phyloP scores from a whole-genome alignment of 2,888 invertebrate species.

The Cataglyphis cursor region DNA sequence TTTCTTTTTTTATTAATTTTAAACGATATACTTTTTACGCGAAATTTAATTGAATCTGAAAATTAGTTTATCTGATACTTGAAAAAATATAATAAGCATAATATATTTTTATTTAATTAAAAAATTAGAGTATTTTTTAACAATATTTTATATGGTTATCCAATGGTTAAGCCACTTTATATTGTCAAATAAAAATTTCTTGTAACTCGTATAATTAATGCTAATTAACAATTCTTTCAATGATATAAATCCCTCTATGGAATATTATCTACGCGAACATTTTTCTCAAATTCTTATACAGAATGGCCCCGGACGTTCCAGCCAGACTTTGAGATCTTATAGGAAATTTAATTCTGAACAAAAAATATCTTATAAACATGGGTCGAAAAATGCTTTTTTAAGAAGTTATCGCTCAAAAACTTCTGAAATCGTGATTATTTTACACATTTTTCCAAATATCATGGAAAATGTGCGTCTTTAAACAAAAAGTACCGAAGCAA shows the following conservation, averaged over 20 bases:
- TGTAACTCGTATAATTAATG: not conserved
- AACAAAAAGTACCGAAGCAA: too few species aligned
- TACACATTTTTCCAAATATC: too few species aligned
- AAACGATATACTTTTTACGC: slow-evolving; percentile 13
- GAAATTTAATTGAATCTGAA: not conserved
- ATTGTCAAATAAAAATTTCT: not conserved
- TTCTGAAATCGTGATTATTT: too few species aligned
- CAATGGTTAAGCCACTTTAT: not conserved
- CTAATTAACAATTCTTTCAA: not conserved
- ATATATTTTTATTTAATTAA: slow-evolving; percentile 7
- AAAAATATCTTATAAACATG: too few species aligned
- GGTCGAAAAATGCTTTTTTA: too few species aligned
- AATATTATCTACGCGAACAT: not conserved
- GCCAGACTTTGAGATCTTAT: too few species aligned
- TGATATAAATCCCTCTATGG: not conserved
- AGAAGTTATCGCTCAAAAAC: too few species aligned
- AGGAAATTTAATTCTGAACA: too few species aligned
- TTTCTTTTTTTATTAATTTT: slow-evolving; percentile 16
- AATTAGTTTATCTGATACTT: slow-evolving; percentile 3
- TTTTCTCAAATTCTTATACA: not conserved
- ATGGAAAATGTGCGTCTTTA: too few species aligned
- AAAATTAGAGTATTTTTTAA: slow-evolving; percentile 14
- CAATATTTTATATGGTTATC: slow-evolving; percentile 12
- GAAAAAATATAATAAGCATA: slow-evolving; percentile 6
- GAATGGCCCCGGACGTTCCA: too few species aligned